Percentiles rank a stretch among this genome's conserved stretches.
Evolutionary conservation across 2,888 invertebrate species (phyloP).

Genomic region (Andrena fulva): DNA sequence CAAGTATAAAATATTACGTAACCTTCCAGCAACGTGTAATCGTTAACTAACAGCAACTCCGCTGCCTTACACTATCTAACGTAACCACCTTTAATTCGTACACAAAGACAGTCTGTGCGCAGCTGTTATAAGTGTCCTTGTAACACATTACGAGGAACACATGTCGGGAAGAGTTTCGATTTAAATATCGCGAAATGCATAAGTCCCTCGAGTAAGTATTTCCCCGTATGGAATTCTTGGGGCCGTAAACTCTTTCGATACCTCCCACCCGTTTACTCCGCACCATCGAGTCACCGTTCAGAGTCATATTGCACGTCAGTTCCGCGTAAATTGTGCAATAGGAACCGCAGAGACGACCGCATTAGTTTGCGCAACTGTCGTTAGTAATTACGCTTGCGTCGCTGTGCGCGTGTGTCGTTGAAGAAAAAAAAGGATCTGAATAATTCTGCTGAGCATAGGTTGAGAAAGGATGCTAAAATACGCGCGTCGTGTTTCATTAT

Average conservation of each 20-base stretch:
- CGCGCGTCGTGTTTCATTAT: too few relatives aligned
- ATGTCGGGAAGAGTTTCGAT: constrained; percentile 31
- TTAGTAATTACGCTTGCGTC: constrained; percentile 19
- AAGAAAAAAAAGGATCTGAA: background rate
- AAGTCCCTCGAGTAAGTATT: background rate
- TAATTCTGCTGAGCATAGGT: background rate
- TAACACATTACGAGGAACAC: constrained; percentile 30
- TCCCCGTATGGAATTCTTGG: constrained; percentile 3
- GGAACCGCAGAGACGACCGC: constrained; percentile 45
- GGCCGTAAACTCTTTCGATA: background rate
- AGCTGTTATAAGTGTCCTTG: constrained; percentile 40
- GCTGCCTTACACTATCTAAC: background rate
- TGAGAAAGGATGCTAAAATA: too few relatives aligned
- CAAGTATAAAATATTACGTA: background rate
- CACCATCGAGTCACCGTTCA: constrained; percentile 24
- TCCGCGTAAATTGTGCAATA: constrained; percentile 41
- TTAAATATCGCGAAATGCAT: constrained; percentile 2
- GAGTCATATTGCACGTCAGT: constrained; percentile 34
- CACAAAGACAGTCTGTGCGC: constrained; percentile 23
- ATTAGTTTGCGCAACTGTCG: constrained; percentile 25
- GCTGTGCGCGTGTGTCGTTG: background rate
- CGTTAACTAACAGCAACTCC: constrained; percentile 10
- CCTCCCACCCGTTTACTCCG: constrained; percentile 1
- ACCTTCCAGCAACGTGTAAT: constrained; percentile 11
- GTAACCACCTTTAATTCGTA: constrained; percentile 20